phyloP scores from a whole-genome alignment of 2,888 invertebrate species.

The Xylota segnis region DNA sequence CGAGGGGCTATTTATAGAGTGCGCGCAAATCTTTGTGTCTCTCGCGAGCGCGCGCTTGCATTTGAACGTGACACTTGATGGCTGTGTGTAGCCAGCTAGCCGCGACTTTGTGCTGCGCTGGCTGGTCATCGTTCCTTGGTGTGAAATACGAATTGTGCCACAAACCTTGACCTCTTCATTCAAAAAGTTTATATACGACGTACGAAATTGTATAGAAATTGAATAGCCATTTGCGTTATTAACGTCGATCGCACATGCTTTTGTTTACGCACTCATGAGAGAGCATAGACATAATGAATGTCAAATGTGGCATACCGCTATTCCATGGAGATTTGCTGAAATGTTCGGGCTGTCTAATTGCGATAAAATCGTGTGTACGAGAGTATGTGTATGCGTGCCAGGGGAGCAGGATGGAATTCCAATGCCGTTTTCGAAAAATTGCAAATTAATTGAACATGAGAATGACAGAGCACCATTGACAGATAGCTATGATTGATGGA shows the following conservation, averaged over 20 bases:
- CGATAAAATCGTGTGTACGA: background rate
- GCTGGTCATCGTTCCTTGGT: constrained; percentile 54
- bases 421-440: constrained; percentile 8
- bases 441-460: constrained; percentile 13
- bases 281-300: background rate
- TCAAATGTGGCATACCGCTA: constrained; percentile 1
- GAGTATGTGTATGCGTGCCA: background rate
- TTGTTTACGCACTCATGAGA: constrained; percentile 29
- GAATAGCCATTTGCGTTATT: background rate
- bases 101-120: background rate
- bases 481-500: constrained; percentile 1
- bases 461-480: constrained; percentile 6
- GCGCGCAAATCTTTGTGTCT: constrained; percentile 51
- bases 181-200: background rate
- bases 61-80: constrained; percentile 53
- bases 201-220: constrained; percentile 5
- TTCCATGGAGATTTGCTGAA: constrained; percentile 9
- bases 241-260: constrained; percentile 8
- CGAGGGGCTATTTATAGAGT: constrained; percentile 51
- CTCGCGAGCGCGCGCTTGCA: constrained; percentile 65
- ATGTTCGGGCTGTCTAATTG: constrained; percentile 44
- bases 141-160: constrained; percentile 40
- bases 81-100: background rate
- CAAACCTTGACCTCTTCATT: constrained; percentile 66
- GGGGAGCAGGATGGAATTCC: constrained; percentile 32